These are phyloP conservation scores for Pammene aurita DNA, from an alignment of 2,888 invertebrate genomes.

Conservation along the genomic window DNA sequence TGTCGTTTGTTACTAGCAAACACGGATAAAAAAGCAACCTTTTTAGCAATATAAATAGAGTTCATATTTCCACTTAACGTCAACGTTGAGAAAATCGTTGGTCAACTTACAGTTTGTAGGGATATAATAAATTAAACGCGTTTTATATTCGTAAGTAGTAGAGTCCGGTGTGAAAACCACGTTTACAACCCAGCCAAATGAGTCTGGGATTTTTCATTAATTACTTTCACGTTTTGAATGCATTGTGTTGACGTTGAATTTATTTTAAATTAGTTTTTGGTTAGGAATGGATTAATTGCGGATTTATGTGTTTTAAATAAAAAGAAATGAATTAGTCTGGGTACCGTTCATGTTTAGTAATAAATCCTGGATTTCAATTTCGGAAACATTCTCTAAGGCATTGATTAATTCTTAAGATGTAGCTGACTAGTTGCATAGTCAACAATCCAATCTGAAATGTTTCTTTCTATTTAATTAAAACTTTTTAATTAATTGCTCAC, in stretches of 20 bases:
- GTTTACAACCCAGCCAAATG: constrained; percentile 24
- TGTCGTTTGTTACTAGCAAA: neutral
- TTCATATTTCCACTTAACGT: neutral
- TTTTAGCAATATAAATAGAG: neutral
- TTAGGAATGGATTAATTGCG: constrained; percentile 9
- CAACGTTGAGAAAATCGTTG: neutral
- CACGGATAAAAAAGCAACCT: neutral
- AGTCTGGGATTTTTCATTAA: constrained; percentile 29
- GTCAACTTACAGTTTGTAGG: neutral
- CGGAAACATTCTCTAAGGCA: neutral
- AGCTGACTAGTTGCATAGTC: neutral
- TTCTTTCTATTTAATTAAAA: neutral
- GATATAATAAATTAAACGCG: constrained; percentile 22
- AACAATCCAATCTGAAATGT: no score
- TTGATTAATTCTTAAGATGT: constrained; percentile 2
- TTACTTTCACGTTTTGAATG: constrained; percentile 31
- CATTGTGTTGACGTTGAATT: constrained; percentile 16
- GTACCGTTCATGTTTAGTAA: constrained; percentile 12
- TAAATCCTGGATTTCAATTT: constrained; percentile 16
- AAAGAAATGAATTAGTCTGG: constrained; percentile 14
- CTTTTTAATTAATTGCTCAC: neutral
- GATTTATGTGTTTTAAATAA: constrained; percentile 5
- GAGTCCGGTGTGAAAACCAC: constrained; percentile 20
- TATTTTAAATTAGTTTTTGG: constrained; percentile 31
- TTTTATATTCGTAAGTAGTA: neutral